Evolutionary conservation across 2,797 vertebrate genomes (phyloP), one percentile per base, ranked within the genome.

Genomic region (Avahi laniger): DNA sequence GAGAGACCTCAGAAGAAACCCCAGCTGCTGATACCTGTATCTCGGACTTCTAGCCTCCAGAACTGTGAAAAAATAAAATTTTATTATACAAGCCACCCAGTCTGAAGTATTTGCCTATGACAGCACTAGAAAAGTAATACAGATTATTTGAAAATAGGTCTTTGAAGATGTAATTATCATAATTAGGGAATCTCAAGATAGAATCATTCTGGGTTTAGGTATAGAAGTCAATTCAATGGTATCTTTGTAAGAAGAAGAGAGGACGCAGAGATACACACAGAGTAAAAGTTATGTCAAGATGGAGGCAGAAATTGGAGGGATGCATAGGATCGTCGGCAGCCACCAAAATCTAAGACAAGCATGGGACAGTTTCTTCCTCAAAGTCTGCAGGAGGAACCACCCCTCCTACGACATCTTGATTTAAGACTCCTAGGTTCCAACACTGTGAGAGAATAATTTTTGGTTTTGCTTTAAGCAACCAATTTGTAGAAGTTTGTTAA

Each of bases 371-470:
- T 54, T 69, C 14, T 35, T 48, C 8, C 8, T 72, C 20, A 54
- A 33, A 90, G 46, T 28, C 57, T 69, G 33, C 38, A n/a, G 28
- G 24, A 57, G 7, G 10, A 61, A 24, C 26, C 2, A 73, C 35
- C 26, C 4, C 4, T 41, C 41, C 0, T 72, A 14, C 1, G 13
- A 72, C 30, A 28, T 0, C 50, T 50, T 41, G 38, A 43, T 61
- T 91, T 73, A 57, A 46, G 35, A 79, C 18, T 46, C 59, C 22
- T 41, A 10, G 1, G 13, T 87, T 70, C 65, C 43, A 41, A 22
- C 90, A 61, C 30, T 72, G 5, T 33, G 30, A 88, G 11, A 61
- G 18, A 86, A 54, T 57, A 52, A 70, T 54, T 5, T 78, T 30
- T 61, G 28, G 0, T 43, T 7, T 72, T 65, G 9, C 46, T 81